Percentiles rank a stretch among this genome's conserved stretches.
These are phyloP conservation scores for Champsocephalus esox DNA, from an alignment of 2,797 vertebrate species.

Conservation along the genomic window DNA sequence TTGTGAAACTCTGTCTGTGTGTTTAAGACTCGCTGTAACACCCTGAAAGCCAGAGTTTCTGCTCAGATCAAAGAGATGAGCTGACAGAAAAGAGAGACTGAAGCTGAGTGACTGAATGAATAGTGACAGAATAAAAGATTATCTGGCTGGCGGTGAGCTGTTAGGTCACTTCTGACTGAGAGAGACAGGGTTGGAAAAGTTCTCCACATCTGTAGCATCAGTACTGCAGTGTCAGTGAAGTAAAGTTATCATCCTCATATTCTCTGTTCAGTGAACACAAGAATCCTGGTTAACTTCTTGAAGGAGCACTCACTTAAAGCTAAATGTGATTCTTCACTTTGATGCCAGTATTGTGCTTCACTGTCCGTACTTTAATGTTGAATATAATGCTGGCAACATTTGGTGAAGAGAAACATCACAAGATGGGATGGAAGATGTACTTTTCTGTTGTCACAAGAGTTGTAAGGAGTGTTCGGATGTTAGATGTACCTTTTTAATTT, in stretches of 20 bases:
- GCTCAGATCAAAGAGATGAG: slow-evolving; percentile 44
- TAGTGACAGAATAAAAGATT: slow-evolving; percentile 32
- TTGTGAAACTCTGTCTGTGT: slow-evolving; percentile 56
- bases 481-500: not conserved
- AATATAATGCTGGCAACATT: not conserved
- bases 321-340: not conserved
- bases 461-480: not conserved
- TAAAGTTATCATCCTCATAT: slow-evolving; percentile 1
- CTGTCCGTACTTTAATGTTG: not conserved
- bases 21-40: slow-evolving; percentile 24
- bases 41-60: slow-evolving; percentile 37
- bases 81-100: slow-evolving; percentile 24
- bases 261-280: not conserved
- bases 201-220: slow-evolving; percentile 1
- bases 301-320: not conserved
- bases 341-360: not conserved
- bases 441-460: not conserved
- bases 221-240: slow-evolving; percentile 1
- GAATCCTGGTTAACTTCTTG: not conserved
- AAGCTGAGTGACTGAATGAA: slow-evolving; percentile 24
- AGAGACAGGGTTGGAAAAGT: slow-evolving; percentile 16
- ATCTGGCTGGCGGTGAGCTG: slow-evolving; percentile 11
- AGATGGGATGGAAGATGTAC: not conserved
- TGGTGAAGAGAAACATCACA: not conserved
- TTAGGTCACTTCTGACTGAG: slow-evolving; percentile 36